These are phyloP conservation scores for Sinocyclocheilus anshuiensis DNA, from an alignment of 2,113 vertebrate species.

Conservation along the genomic window DNA sequence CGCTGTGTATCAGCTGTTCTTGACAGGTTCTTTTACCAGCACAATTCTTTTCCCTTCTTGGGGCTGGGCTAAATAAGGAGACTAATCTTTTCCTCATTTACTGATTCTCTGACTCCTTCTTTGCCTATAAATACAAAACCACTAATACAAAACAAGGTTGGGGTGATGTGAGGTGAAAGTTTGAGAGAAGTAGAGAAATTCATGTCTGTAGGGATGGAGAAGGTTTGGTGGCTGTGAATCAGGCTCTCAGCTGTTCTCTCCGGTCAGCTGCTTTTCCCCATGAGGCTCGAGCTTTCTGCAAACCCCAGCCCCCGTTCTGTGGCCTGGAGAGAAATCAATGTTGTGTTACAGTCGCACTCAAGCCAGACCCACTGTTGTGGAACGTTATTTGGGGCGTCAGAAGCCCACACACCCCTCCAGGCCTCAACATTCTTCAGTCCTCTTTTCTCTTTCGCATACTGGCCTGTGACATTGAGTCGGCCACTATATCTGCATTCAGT, in stretches of 20 bases:
- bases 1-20: slow-evolving; percentile 48
- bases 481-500: neutral
- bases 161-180: neutral
- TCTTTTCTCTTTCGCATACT: slow-evolving; percentile 17
- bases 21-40: slow-evolving; percentile 43
- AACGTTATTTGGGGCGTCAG: slow-evolving; percentile 46
- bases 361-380: slow-evolving; percentile 28
- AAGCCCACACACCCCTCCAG: slow-evolving; percentile 13
- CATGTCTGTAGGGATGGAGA: slow-evolving; percentile 31
- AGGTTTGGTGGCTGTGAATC: slow-evolving; percentile 8
- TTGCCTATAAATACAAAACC: slow-evolving; percentile 5
- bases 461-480: slow-evolving; percentile 21
- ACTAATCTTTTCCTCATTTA: neutral
- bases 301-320: slow-evolving; percentile 29
- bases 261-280: slow-evolving; percentile 43
- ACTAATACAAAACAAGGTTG: neutral
- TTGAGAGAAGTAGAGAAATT: slow-evolving; percentile 18
- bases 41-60: slow-evolving; percentile 19
- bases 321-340: slow-evolving; percentile 36
- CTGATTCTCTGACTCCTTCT: neutral
- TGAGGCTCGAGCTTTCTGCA: slow-evolving; percentile 7
- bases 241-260: slow-evolving; percentile 50
- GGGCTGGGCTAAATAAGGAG: slow-evolving; percentile 55
- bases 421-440: neutral
- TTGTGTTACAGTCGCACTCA: slow-evolving; percentile 36